phyloP scores from a whole-genome alignment of 1,140 invertebrate genomes.

The Trichomalopsis sarcophagae region DNA sequence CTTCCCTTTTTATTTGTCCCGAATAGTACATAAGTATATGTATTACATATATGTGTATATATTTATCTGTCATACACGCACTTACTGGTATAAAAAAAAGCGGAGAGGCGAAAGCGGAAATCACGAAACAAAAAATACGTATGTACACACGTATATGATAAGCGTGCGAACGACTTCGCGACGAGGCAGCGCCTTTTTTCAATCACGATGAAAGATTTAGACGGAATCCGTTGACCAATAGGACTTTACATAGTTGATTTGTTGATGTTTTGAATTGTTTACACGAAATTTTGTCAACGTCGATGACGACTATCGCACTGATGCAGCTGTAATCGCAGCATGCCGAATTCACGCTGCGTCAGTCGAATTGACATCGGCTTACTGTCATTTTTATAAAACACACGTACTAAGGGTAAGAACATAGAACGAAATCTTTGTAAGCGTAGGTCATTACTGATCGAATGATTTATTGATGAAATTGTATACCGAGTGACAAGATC shows the following conservation, averaged over 20 bases:
- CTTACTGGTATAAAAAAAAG: not conserved
- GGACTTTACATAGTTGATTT: conserved; percentile 10
- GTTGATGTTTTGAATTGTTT: conserved; percentile 21
- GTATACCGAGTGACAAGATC: not conserved
- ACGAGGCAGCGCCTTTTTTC: conserved; percentile 30
- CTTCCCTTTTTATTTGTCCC: not conserved
- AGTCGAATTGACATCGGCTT: not conserved
- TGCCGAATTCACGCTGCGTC: not conserved
- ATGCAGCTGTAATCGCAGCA: not conserved
- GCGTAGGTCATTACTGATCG: not conserved
- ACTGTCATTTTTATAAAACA: not conserved
- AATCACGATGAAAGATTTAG: not conserved
- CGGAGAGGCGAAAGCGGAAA: not conserved
- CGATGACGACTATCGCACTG: not conserved
- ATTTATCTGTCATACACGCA: conserved; percentile 49
- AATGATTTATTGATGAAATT: not conserved
- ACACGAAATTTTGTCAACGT: not conserved
- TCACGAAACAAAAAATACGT: conserved; percentile 32
- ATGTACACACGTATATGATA: conserved; percentile 15
- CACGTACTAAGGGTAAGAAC: not conserved
- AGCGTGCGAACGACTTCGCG: not conserved
- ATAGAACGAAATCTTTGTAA: not conserved
- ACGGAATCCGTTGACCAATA: conserved; percentile 22
- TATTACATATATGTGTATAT: conserved; percentile 47
- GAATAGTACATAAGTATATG: conserved; percentile 45